Evolutionary conservation across 2,113 vertebrate genomes (phyloP).

Genomic region (Lathamus discolor): DNA sequence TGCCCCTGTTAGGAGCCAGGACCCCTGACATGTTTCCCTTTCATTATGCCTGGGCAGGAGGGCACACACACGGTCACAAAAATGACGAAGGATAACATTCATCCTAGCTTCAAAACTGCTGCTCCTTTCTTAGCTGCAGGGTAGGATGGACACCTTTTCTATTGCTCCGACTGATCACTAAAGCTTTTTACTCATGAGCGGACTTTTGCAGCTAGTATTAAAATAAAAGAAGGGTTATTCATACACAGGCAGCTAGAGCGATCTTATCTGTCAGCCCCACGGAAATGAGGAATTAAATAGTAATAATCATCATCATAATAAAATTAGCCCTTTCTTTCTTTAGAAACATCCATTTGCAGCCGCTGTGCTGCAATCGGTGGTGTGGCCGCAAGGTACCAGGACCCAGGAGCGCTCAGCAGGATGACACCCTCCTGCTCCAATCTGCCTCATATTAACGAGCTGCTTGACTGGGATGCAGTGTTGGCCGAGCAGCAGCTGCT

Average conservation of each 20-base stretch:
- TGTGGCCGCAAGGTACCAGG: background rate
- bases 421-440: background rate
- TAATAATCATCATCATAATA: conserved; percentile 30
- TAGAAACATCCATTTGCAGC: background rate
- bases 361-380: background rate
- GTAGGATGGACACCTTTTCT: background rate
- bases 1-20: background rate
- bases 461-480: conserved; percentile 9
- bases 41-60: background rate
- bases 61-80: background rate
- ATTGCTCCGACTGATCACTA: background rate
- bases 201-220: background rate
- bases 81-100: background rate
- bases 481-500: conserved; percentile 51
- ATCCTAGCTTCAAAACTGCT: background rate
- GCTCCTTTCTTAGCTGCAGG: background rate
- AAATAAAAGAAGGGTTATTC: background rate
- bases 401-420: background rate
- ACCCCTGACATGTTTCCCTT: background rate
- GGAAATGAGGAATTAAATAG: conserved; percentile 19
- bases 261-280: background rate
- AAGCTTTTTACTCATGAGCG: accelerated
- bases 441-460: conserved; percentile 29
- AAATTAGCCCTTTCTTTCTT: conserved; percentile 45
- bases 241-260: accelerated